Evolutionary conservation across 2,113 vertebrate genomes (phyloP).

Genomic region (Pygathrix nemaeus): DNA sequence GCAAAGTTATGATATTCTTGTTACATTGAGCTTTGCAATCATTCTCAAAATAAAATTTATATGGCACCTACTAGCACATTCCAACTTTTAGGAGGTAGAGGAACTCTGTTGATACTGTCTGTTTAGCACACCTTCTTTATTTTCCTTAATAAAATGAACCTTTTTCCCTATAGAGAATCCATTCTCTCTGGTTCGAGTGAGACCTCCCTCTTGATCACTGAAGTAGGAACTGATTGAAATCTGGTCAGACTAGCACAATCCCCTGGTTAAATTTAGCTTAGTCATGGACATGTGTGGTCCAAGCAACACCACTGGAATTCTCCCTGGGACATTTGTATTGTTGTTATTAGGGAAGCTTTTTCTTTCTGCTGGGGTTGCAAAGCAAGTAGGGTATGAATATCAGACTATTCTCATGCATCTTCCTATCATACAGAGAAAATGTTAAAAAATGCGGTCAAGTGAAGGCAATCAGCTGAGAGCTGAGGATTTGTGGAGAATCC

Average conservation of each 20-base stretch:
- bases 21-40: not conserved
- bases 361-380: not conserved
- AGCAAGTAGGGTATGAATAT: not conserved
- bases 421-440: not conserved
- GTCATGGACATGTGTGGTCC: not conserved
- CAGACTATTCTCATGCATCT: not conserved
- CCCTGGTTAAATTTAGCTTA: not conserved
- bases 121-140: not conserved
- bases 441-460: not conserved
- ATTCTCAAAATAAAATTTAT: not conserved
- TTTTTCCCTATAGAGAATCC: not conserved
- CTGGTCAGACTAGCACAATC: not conserved
- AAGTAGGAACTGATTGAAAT: not conserved
- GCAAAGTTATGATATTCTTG: not conserved
- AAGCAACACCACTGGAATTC: not conserved
- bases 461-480: not conserved
- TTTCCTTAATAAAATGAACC: not conserved
- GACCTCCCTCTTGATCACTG: not conserved
- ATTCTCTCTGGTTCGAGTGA: not conserved
- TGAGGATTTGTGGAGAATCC: not conserved
- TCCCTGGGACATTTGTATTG: not conserved
- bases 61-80: not conserved
- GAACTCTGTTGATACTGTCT: not conserved
- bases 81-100: not conserved
- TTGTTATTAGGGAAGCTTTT: not conserved